phyloP scores from a whole-genome alignment of 53 echinoderm and acorn worm genomes.

The Luidia sarsii region DNA sequence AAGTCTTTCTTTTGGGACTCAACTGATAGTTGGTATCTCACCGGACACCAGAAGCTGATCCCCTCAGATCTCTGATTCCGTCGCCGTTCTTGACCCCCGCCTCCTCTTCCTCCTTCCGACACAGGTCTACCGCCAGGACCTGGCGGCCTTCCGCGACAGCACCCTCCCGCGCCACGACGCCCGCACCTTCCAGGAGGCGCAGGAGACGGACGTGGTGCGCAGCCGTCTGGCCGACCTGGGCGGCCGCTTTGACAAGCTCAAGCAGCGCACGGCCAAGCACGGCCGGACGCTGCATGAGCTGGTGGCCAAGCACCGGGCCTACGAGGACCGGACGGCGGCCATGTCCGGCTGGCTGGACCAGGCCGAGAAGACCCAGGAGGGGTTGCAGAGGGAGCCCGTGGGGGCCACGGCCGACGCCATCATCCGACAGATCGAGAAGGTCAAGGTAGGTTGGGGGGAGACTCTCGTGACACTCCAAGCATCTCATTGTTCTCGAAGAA shows the following conservation, averaged over 20 bases:
- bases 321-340: slow-evolving; percentile 51
- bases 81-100: no score
- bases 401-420: slow-evolving; percentile 83
- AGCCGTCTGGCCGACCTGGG: slow-evolving; percentile 67
- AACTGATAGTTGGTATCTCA: no score
- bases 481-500: no score
- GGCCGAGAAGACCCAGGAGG: slow-evolving; percentile 70
- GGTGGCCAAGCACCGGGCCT: slow-evolving; percentile 78
- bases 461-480: no score
- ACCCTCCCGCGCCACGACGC: slow-evolving; percentile 81
- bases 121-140: slow-evolving; percentile 85
- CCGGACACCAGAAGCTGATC: no score
- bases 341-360: slow-evolving; percentile 73
- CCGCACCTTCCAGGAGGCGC: slow-evolving; percentile 74
- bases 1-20: no score
- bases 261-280: slow-evolving; percentile 69
- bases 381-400: slow-evolving; percentile 78
- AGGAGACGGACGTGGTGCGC: slow-evolving; percentile 71
- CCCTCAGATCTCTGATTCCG: no score
- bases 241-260: slow-evolving; percentile 87
- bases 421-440: slow-evolving; percentile 77
- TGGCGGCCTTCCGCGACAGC: slow-evolving; percentile 85
- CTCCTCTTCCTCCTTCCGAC: no score
- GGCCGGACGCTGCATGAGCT: slow-evolving; percentile 71
- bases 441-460: slow-evolving; percentile 66